Base-by-base conservation (phyloP, 2,113 vertebrate species). In the Sisor rabdophorus region DNA sequence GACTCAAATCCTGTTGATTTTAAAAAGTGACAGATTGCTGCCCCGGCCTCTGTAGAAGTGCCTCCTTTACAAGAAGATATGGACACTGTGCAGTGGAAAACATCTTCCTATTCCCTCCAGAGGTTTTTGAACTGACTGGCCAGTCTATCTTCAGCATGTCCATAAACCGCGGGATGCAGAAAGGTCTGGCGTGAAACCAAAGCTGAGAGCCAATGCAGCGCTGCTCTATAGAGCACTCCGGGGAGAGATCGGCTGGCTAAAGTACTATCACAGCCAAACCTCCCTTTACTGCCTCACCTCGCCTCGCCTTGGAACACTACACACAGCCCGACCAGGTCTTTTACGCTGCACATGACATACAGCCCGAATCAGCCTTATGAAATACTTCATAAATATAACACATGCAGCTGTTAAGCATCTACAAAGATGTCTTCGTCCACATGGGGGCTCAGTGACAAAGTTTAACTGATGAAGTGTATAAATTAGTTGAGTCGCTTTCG, bases 21-120 rank as follows among this genome's bases (percentile, higher is more conserved):
- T 86, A 88, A 11, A 81, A 82, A 81, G 85, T 87, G 87, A 86
- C 87, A 74, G 70, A 84, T 82, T 82, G 80, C 90, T 91, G 89
- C 87, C 77, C 81, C 47, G 47, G 32, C 82, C 70, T 56, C 71
- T 75, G 20, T 55, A 75, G n/a, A 64, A 83, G 75, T 75, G 78
- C 87, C 93, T 93, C 89, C 89, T 89, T 87, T 79, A 80, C 83
- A 87, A 81, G 68, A 87, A 89, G 82, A 86, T 84, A 83, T 85
- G 87, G 86, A 86, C 84, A 67, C 67, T 78, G 73, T 86, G 78
- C 85, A 88, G 90, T 78, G 83, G 79, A 82, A 81, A 69, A 76
- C 80, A 82, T 64, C 56, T 85, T 80, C 73, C 78, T 83, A 79
- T 78, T 79, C 78, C 5, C 87, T 84, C 72, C 26, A 55, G 50